phyloP scores from a whole-genome alignment of 2,113 vertebrate genomes.

The Fukomys damarensis region DNA sequence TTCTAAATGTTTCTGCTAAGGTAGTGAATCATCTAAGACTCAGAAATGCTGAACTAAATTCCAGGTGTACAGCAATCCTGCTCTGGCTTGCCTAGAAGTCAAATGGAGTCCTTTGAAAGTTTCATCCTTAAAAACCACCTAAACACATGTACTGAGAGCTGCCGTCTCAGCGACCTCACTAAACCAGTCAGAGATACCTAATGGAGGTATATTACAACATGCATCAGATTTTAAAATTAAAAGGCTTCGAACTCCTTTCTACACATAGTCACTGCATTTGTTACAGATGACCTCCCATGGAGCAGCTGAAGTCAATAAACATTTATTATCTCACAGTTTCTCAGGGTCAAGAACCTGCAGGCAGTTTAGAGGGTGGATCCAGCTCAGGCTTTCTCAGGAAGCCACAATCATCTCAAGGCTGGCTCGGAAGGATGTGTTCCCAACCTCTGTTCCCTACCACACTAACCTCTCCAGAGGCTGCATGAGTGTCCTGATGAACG shows the following conservation, averaged over 20 bases:
- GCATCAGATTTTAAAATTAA: neutral
- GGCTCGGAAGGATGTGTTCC: neutral
- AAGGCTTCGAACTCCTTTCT: neutral
- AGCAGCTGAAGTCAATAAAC: neutral
- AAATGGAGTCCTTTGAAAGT: neutral
- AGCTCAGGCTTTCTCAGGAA: neutral
- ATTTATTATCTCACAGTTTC: neutral
- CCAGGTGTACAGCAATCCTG: neutral
- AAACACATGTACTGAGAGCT: fast-evolving
- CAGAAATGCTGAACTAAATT: neutral
- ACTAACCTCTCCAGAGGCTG: neutral
- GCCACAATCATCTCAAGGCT: neutral
- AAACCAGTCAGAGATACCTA: neutral
- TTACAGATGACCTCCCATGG: neutral
- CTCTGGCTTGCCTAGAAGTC: neutral
- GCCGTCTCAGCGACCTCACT: neutral
- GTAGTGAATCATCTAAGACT: neutral
- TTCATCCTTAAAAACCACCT: neutral
- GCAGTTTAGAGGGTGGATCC: neutral
- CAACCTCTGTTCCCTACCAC: neutral
- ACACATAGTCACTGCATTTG: neutral
- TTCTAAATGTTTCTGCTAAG: neutral
- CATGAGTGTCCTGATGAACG: neutral
- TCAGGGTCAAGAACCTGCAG: neutral
- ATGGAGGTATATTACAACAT: neutral